These are phyloP conservation scores for Drosophila pullipes DNA, from an alignment of 2,888 invertebrate genomes.

Conservation along the genomic window DNA sequence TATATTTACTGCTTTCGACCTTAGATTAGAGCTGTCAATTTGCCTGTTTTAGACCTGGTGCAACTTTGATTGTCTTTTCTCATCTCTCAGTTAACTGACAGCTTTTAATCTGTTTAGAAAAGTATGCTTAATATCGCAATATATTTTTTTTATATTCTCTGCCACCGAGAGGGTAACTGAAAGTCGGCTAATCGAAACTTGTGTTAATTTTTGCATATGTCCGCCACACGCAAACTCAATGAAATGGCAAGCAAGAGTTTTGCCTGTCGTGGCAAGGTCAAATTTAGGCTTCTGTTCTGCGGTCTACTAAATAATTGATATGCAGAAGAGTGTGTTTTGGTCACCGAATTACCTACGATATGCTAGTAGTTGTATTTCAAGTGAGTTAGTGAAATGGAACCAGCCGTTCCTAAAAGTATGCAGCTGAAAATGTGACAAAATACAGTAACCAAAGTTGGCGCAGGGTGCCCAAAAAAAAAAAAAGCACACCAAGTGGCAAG, in stretches of 20 bases:
- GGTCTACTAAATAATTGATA: conserved; percentile 50
- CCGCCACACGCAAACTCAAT: conserved; percentile 43
- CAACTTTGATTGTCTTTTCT: background rate
- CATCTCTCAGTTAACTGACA: background rate
- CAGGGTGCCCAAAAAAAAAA: background rate
- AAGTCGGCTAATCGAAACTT: background rate
- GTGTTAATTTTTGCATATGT: conserved; percentile 39
- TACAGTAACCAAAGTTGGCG: conserved; percentile 1
- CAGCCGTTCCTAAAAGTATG: conserved; percentile 24
- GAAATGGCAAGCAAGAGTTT: conserved; percentile 28
- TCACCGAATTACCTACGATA: conserved; percentile 4
- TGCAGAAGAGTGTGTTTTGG: conserved; percentile 27
- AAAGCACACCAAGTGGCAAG: background rate
- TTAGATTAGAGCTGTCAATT: background rate
- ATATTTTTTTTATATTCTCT: background rate
- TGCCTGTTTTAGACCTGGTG: background rate
- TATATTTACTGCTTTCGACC: background rate
- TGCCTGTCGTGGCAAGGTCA: conserved; percentile 48
- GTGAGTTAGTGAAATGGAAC: background rate
- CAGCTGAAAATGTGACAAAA: conserved; percentile 2
- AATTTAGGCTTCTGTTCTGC: conserved; percentile 40
- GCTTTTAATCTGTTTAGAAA: background rate
- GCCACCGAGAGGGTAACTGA: background rate
- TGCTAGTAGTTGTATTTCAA: conserved; percentile 4
- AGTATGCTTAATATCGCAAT: background rate